Percentiles rank a stretch among this genome's conserved stretches.
These are phyloP conservation scores for Argyrosomus japonicus DNA, from an alignment of 2,113 vertebrate species.

Conservation along the genomic window DNA sequence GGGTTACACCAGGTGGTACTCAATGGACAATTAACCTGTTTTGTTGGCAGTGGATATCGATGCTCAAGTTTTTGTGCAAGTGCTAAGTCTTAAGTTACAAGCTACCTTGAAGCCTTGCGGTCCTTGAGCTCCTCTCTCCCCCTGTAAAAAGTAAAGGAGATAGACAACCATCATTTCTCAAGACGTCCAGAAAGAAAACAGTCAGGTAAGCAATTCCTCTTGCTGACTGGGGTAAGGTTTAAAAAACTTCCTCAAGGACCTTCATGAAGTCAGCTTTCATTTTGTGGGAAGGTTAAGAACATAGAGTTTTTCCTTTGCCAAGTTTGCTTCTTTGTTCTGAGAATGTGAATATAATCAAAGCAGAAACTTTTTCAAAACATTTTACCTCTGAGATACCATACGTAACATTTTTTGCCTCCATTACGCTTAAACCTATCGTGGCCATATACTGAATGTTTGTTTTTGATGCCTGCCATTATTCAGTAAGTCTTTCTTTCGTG, in stretches of 20 bases:
- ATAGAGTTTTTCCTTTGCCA: slow-evolving; percentile 27
- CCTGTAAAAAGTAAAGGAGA: slow-evolving; percentile 78
- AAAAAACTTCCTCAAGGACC: slow-evolving; percentile 32
- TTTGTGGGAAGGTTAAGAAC: slow-evolving; percentile 53
- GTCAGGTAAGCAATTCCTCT: slow-evolving; percentile 44
- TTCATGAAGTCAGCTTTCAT: slow-evolving; percentile 44
- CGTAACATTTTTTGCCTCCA: neutral
- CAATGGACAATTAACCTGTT: neutral
- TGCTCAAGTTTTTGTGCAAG: slow-evolving; percentile 30
- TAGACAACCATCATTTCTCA: slow-evolving; percentile 29
- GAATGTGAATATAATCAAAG: slow-evolving; percentile 28
- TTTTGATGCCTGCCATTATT: neutral
- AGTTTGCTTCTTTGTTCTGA: slow-evolving; percentile 21
- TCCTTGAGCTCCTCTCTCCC: slow-evolving; percentile 86
- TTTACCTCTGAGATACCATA: slow-evolving; percentile 6
- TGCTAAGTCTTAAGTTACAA: slow-evolving; percentile 21
- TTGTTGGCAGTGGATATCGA: slow-evolving; percentile 19
- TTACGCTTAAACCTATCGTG: neutral
- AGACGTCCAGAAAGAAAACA: slow-evolving; percentile 29
- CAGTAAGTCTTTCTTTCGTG: slow-evolving; percentile 8
- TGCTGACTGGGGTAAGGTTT: slow-evolving; percentile 10
- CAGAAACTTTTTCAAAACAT: slow-evolving; percentile 10
- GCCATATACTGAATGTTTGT: neutral
- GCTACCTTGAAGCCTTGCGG: slow-evolving; percentile 89
- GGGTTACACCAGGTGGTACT: neutral